These are phyloP conservation scores for Reticulitermes speratus DNA, from an alignment of 1,140 invertebrate genomes.

Conservation along the genomic window DNA sequence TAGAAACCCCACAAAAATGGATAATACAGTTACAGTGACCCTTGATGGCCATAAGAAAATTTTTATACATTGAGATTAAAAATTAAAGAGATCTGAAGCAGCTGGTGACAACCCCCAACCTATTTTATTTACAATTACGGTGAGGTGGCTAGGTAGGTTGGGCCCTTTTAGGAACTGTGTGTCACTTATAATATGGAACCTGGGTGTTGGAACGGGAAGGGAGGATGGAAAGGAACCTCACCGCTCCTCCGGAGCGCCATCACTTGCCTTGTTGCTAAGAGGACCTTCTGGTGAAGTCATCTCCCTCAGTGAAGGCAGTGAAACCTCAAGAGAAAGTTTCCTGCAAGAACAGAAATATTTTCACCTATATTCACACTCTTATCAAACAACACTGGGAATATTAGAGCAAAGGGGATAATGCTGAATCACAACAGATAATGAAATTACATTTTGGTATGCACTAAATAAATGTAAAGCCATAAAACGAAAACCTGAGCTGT, in stretches of 20 bases:
- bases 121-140: no score
- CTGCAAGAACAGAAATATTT: not conserved
- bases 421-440: no score
- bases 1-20: not conserved
- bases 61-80: not conserved
- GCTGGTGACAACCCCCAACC: no score
- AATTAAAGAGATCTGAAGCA: not conserved
- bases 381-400: no score
- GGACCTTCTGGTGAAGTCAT: slow-evolving; percentile 21
- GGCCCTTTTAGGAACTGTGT: not conserved
- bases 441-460: no score
- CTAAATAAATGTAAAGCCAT: no score
- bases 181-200: not conserved
- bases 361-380: no score
- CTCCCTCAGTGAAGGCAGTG: slow-evolving; percentile 21
- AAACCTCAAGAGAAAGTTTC: slow-evolving; percentile 20
- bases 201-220: not conserved
- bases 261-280: not conserved
- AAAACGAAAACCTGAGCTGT: no score
- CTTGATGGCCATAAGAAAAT: not conserved
- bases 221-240: not conserved
- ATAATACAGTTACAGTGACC: not conserved
- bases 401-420: no score
- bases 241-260: not conserved
- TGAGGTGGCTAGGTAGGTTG: not conserved